Percentiles rank a stretch among this genome's conserved stretches.
Conservation (phyloP, 1,140 invertebrate species). For the Caligus rogercresseyi region DNA sequence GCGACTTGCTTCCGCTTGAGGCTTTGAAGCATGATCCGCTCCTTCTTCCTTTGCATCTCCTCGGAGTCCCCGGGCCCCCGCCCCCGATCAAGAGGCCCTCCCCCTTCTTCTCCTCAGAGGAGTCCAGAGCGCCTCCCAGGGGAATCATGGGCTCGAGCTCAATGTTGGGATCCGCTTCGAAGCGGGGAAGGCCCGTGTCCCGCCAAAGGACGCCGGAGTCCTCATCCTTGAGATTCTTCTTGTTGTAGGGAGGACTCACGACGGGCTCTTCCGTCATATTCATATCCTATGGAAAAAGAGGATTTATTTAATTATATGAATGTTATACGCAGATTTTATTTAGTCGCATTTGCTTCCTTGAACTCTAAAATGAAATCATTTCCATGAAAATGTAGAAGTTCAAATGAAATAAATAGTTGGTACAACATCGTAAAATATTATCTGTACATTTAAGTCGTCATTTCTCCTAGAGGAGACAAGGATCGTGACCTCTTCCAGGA, state of each 20-base stretch:
- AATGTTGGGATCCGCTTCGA: constrained; percentile 12
- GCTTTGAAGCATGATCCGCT: constrained; percentile 24
- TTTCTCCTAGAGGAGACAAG: no score
- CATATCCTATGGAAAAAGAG: neutral
- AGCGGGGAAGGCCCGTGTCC: neutral
- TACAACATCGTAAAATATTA: no score
- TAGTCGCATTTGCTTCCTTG: no score
- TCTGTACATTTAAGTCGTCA: no score
- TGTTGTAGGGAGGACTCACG: neutral
- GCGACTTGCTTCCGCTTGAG: constrained; percentile 36
- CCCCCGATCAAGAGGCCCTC: constrained; percentile 9
- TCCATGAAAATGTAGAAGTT: no score
- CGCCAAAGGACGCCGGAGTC: neutral
- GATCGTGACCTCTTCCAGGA: no score
- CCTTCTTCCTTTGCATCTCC: constrained; percentile 26
- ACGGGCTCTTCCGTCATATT: neutral
- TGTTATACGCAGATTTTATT: no score
- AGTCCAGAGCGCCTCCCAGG: neutral
- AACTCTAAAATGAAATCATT: no score
- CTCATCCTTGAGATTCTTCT: neutral
- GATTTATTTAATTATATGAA: neutral
- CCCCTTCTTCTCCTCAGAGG: neutral
- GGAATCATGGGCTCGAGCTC: constrained; percentile 2
- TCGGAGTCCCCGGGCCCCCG: neutral
- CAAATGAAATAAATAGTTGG: no score